phyloP scores from a whole-genome alignment of 2,888 invertebrate species.

The Nipponacmea schrenckii region DNA sequence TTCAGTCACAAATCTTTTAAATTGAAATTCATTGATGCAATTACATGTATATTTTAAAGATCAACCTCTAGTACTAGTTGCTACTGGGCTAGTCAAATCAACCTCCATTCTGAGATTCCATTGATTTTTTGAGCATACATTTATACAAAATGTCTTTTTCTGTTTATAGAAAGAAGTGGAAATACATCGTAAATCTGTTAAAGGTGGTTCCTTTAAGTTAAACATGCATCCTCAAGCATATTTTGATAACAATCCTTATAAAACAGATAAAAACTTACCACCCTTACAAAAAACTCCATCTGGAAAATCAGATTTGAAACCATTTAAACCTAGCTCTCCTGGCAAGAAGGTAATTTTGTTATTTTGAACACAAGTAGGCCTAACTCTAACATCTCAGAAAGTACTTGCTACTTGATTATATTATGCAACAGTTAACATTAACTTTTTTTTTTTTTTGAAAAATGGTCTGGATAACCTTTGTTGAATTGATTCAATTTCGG shows the following conservation, averaged over 20 bases:
- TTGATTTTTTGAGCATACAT: too few species aligned
- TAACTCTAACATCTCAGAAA: not conserved
- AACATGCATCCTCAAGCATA: constrained; percentile 64
- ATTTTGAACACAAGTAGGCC: not conserved
- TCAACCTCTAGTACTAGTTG: too few species aligned
- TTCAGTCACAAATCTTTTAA: too few species aligned
- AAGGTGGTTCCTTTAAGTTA: constrained; percentile 64
- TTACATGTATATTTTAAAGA: too few species aligned
- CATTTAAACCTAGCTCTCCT: constrained; percentile 67
- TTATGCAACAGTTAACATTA: too few species aligned
- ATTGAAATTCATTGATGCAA: too few species aligned
- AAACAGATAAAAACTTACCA: constrained; percentile 51
- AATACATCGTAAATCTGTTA: constrained; percentile 58
- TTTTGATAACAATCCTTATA: constrained; percentile 66
- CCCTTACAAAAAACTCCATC: constrained; percentile 41
- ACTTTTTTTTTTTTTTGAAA: too few species aligned
- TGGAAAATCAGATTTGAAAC: constrained; percentile 48
- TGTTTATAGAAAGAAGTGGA: constrained; percentile 57
- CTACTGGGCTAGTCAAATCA: too few species aligned
- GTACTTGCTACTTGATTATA: not conserved
- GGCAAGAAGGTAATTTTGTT: constrained; percentile 57
- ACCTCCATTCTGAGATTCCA: too few species aligned
- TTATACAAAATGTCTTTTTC: constrained; percentile 14
- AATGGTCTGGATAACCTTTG: too few species aligned
- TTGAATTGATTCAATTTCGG: too few species aligned